These are phyloP conservation scores for Oryzias woworae DNA, from an alignment of 2,113 vertebrate genomes.

Conservation along the genomic window DNA sequence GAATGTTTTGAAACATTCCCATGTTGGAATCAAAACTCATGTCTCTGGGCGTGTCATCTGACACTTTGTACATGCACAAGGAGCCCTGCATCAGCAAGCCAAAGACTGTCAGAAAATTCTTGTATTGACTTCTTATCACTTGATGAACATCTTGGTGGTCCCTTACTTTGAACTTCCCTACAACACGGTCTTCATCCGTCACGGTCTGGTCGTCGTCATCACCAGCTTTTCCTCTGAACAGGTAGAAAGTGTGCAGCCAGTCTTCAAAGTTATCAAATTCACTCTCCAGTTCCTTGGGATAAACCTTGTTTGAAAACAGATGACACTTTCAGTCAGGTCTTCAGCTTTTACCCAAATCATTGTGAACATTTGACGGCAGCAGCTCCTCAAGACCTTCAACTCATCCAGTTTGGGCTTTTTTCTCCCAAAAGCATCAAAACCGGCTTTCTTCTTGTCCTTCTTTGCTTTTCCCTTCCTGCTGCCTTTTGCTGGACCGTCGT, in stretches of 20 bases:
- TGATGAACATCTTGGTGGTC: not conserved
- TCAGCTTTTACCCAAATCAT: not conserved
- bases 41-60: conserved; percentile 86
- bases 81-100: conserved; percentile 81
- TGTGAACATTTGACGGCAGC: too few species aligned
- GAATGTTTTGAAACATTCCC: conserved; percentile 97
- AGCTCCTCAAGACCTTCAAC: conserved; percentile 78
- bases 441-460: conserved; percentile 81
- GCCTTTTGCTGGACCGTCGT: conserved; percentile 83
- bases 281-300: conserved; percentile 88
- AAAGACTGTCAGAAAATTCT: not conserved
- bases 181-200: conserved; percentile 88
- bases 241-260: conserved; percentile 95
- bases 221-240: conserved; percentile 90
- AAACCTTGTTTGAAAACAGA: conserved; percentile 78
- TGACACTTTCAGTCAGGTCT: not conserved
- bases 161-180: conserved; percentile 93
- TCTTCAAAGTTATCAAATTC: conserved; percentile 93
- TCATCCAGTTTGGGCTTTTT: conserved; percentile 91
- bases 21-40: conserved; percentile 85
- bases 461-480: conserved; percentile 79
- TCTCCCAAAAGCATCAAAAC: conserved; percentile 79
- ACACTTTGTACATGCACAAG: conserved; percentile 94
- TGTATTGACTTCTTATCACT: not conserved
- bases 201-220: conserved; percentile 86